A percentile compares a stretch with the other conserved stretches of the same genome.
Evolutionary conservation across 2,797 vertebrate genomes (phyloP).

Genomic region (Artibeus jamaicensis): DNA sequence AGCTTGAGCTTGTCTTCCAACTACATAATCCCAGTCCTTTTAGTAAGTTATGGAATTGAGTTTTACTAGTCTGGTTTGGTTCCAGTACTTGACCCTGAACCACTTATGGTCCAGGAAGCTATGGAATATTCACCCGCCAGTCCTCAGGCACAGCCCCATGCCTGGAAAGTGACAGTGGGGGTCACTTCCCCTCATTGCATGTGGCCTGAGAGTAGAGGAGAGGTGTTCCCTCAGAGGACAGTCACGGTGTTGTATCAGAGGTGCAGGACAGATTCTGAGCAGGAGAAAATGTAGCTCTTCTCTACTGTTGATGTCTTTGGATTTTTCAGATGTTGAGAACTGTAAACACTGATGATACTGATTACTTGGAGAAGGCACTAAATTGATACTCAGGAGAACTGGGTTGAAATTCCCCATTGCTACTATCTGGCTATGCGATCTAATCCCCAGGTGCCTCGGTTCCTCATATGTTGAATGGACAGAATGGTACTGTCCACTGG

Average conservation of each 20-base stretch:
- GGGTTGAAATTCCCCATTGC: background rate
- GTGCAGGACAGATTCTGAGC: background rate
- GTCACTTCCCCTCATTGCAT: background rate
- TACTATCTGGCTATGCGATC: background rate
- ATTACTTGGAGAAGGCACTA: background rate
- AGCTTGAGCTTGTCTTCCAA: background rate
- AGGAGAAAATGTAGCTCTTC: background rate
- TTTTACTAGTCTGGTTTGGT: background rate
- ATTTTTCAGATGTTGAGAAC: background rate
- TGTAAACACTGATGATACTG: background rate
- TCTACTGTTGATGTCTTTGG: background rate
- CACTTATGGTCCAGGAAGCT: background rate
- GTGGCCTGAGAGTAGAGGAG: background rate
- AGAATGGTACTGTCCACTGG: background rate
- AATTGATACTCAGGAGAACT: background rate
- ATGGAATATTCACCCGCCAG: background rate
- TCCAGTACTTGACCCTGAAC: background rate
- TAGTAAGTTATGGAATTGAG: background rate
- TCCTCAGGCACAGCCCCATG: background rate
- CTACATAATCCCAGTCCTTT: background rate
- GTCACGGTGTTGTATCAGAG: background rate
- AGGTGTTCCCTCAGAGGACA: background rate
- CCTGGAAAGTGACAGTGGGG: background rate
- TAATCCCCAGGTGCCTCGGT: background rate
- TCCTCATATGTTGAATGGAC: background rate